phyloP scores from a whole-genome alignment of 2,888 invertebrate genomes.

The Sturmia bella region DNA sequence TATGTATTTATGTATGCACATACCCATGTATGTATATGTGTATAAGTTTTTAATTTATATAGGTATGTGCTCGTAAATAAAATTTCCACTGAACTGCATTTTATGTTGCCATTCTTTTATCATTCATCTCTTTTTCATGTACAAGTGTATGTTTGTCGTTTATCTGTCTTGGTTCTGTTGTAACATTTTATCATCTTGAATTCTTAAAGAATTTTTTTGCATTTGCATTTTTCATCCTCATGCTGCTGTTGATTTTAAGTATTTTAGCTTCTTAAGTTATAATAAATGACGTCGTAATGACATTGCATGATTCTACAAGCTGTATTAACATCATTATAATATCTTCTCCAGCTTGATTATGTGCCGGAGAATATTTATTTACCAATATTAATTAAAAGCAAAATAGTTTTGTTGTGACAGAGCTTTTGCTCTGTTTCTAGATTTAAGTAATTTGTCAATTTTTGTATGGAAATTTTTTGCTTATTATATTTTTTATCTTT shows the following conservation, averaged over 20 bases:
- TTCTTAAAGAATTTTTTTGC: slow-evolving; percentile 16
- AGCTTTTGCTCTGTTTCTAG: not conserved
- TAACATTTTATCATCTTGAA: slow-evolving; percentile 43
- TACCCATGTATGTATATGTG: too few species aligned
- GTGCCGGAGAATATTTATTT: slow-evolving; percentile 47
- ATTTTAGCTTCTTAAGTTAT: slow-evolving; percentile 65
- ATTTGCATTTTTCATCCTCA: slow-evolving; percentile 27
- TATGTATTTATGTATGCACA: too few species aligned
- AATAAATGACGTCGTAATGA: slow-evolving; percentile 58
- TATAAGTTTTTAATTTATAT: too few species aligned
- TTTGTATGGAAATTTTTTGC: not conserved
- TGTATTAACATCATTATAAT: slow-evolving; percentile 57
- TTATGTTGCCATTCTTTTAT: slow-evolving; percentile 35
- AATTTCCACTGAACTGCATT: slow-evolving; percentile 22
- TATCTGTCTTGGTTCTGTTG: slow-evolving; percentile 18
- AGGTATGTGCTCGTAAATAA: slow-evolving; percentile 5
- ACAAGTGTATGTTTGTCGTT: not conserved
- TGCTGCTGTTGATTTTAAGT: slow-evolving; percentile 37
- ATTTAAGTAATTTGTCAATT: slow-evolving; percentile 13
- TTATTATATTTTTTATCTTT: slow-evolving; percentile 2
- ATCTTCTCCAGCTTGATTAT: slow-evolving; percentile 49
- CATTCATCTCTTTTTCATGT: slow-evolving; percentile 1
- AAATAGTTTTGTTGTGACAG: slow-evolving; percentile 13
- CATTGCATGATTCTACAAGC: slow-evolving; percentile 55
- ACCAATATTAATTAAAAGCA: slow-evolving; percentile 60